Percentiles rank a stretch among this genome's conserved stretches.
Evolutionary conservation across 2,797 vertebrate species (phyloP).

Genomic region (Pipistrellus kuhlii): DNA sequence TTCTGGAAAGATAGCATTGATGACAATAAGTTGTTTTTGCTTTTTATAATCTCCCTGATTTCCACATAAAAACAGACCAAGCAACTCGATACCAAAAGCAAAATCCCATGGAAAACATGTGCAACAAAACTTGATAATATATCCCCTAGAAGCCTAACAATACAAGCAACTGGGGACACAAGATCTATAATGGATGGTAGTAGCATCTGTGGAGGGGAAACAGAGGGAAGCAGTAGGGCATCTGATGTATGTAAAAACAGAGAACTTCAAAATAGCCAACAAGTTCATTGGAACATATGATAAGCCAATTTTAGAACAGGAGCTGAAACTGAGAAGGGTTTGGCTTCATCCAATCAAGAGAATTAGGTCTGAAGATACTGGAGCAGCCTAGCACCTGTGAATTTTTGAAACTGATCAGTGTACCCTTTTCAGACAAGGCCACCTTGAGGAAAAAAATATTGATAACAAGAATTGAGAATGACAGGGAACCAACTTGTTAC

Average conservation of each 20-base stretch:
- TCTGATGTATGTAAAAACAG: background rate
- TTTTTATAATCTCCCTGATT: background rate
- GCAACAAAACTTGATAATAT: slow-evolving; percentile 10
- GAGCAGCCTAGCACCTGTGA: background rate
- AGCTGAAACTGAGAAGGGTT: background rate
- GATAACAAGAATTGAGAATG: background rate
- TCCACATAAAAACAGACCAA: slow-evolving; percentile 30
- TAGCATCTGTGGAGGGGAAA: background rate
- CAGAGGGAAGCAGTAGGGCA: background rate
- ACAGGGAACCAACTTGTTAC: background rate
- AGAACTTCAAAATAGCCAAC: background rate
- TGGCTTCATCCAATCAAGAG: background rate
- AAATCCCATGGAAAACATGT: slow-evolving; percentile 28
- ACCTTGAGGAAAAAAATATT: background rate
- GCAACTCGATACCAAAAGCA: slow-evolving; percentile 27
- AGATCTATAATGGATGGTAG: background rate
- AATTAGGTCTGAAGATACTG: background rate
- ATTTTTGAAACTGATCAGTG: background rate
- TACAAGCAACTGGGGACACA: background rate
- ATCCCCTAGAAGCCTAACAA: background rate
- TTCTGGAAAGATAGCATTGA: background rate
- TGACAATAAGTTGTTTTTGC: background rate
- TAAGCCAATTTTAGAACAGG: background rate
- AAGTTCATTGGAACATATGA: background rate
- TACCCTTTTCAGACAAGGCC: background rate